Evolutionary conservation across 1,140 invertebrate genomes (phyloP).

Genomic region (Leptinotarsa lineolata): DNA sequence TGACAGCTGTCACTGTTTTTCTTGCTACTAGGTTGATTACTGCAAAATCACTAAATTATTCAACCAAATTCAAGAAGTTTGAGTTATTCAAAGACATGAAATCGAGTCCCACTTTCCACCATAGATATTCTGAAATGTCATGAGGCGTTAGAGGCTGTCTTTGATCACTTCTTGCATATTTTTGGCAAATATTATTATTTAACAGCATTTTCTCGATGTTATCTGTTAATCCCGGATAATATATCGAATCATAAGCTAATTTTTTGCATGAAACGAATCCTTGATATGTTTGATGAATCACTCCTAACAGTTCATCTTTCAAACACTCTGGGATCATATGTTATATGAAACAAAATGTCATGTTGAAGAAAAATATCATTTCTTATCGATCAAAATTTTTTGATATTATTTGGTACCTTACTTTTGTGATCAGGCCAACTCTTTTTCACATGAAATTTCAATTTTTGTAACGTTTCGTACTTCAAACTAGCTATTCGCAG

Average conservation of each 20-base stretch:
- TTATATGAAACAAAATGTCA: conserved; percentile 12
- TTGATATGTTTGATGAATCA: too few relatives aligned
- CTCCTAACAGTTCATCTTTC: too few relatives aligned
- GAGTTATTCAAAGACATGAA: conserved; percentile 12
- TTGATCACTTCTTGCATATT: too few relatives aligned
- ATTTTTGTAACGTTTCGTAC: conserved; percentile 19
- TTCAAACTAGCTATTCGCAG: conserved; percentile 15
- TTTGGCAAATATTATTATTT: too few relatives aligned
- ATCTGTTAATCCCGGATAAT: too few relatives aligned
- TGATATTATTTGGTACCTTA: conserved; percentile 9
- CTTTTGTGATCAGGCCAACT: conserved; percentile 24
- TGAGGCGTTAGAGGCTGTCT: too few relatives aligned
- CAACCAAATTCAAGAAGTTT: conserved; percentile 30
- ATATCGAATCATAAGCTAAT: conserved; percentile 15
- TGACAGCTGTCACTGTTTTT: too few relatives aligned
- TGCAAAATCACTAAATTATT: conserved; percentile 30
- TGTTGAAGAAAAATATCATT: conserved; percentile 18
- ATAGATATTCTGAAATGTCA: conserved; percentile 23
- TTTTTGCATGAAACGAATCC: conserved; percentile 28
- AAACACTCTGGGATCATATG: conserved; percentile 4
- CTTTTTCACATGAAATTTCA: conserved; percentile 25
- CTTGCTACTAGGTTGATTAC: too few relatives aligned
- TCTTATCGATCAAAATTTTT: conserved; percentile 23
- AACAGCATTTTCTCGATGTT: too few relatives aligned
- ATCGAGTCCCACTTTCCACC: conserved; percentile 29